Conservation (phyloP, 2,113 vertebrate species). For the Cheirogaleus medius region DNA sequence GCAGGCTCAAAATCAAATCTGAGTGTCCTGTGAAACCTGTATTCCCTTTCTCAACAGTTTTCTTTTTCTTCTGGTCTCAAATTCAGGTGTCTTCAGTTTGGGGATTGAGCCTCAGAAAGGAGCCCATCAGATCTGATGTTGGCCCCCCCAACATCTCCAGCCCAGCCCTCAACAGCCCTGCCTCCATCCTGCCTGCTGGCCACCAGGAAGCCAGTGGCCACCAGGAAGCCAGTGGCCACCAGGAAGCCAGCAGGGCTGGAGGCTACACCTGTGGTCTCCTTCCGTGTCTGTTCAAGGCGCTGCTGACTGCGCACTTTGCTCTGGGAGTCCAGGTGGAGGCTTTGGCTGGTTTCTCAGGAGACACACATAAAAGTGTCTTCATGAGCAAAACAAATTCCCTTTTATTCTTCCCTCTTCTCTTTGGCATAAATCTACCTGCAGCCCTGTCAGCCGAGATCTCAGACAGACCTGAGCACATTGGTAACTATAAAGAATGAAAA, state of each 20-base stretch:
- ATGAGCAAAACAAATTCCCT: neutral
- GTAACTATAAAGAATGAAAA: neutral
- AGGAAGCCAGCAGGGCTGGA: neutral
- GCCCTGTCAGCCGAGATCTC: neutral
- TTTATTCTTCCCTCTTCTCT: neutral
- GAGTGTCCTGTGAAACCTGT: neutral
- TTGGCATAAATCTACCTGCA: neutral
- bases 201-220: too few relatives aligned
- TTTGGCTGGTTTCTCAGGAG: neutral
- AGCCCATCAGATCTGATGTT: neutral
- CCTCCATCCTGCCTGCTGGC: neutral
- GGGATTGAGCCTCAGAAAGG: neutral
- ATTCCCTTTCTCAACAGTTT: neutral
- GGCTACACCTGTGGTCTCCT: accelerated
- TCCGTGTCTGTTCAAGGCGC: neutral
- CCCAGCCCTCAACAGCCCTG: too few relatives aligned
- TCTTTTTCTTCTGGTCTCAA: neutral
- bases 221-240: neutral
- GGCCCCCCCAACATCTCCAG: too few relatives aligned
- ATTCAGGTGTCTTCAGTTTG: neutral
- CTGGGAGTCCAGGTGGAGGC: neutral
- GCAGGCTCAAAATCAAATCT: neutral
- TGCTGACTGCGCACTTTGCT: neutral
- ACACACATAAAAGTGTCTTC: neutral
- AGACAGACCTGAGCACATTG: neutral